These are phyloP conservation scores for Aphelinus certus DNA, from an alignment of 1,140 invertebrate species.

Conservation along the genomic window DNA sequence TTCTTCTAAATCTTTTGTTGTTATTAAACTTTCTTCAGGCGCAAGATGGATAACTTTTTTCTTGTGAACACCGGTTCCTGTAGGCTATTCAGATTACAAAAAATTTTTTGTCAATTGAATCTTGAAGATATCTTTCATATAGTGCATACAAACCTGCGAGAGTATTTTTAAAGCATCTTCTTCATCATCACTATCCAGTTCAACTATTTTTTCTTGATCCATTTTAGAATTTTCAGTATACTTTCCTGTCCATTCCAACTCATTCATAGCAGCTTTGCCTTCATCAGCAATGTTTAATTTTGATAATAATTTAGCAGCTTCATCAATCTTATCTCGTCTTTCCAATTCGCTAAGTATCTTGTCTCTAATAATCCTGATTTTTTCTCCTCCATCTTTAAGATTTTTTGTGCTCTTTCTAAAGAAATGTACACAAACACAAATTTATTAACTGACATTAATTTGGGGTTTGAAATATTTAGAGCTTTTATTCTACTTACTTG, in stretches of 20 bases:
- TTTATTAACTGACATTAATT: too few relatives aligned
- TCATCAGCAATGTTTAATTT: conserved; percentile 69
- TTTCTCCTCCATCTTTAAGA: conserved; percentile 76
- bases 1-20: conserved; percentile 70
- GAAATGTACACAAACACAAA: conserved; percentile 10
- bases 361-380: conserved; percentile 68
- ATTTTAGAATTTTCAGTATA: conserved; percentile 53
- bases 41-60: conserved; percentile 69
- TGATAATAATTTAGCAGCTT: conserved; percentile 69
- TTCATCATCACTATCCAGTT: conserved; percentile 74
- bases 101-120: neutral
- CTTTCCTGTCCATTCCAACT: conserved; percentile 75
- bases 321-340: conserved; percentile 68
- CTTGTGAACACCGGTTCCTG: conserved; percentile 67
- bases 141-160: conserved; percentile 62
- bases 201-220: conserved; percentile 47
- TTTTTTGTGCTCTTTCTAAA: conserved; percentile 63
- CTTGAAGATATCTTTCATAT: conserved; percentile 1
- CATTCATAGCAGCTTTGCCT: conserved; percentile 68
- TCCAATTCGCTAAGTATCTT: conserved; percentile 69
- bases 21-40: conserved; percentile 69
- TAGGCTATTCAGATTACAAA: conserved; percentile 50
- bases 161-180: conserved; percentile 74
- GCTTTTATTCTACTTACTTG: conserved; percentile 61
- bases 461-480: neutral